Evolutionary conservation across 2,888 invertebrate genomes (phyloP).

Genomic region (Xestobium rufovillosum): DNA sequence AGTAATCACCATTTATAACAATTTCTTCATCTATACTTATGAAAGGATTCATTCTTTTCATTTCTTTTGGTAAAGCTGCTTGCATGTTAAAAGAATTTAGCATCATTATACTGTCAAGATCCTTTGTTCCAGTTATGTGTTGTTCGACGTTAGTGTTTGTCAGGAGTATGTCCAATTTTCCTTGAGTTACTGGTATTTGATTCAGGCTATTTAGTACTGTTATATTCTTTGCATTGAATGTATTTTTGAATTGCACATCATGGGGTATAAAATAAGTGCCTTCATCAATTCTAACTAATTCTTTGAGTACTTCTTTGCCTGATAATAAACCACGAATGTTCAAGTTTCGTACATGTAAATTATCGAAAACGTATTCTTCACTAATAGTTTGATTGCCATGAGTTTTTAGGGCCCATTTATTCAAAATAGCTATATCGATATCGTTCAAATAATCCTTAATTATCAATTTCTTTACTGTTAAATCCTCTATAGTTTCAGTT

Average conservation of each 20-base stretch:
- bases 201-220: conserved; percentile 43
- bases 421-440: conserved; percentile 40
- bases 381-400: conserved; percentile 45
- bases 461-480: conserved; percentile 41
- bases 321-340: conserved; percentile 22
- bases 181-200: conserved; percentile 41
- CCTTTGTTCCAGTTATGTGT: conserved; percentile 42
- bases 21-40: conserved; percentile 42
- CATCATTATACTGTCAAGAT: conserved; percentile 42
- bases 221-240: conserved; percentile 39
- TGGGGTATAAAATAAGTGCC: conserved; percentile 42
- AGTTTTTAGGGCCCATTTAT: conserved; percentile 44
- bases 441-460: conserved; percentile 47
- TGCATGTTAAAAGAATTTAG: conserved; percentile 42
- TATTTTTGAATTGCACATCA: conserved; percentile 42
- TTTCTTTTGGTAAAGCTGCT: conserved; percentile 43
- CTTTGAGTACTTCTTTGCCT: conserved; percentile 27
- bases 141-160: conserved; percentile 40
- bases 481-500: conserved; percentile 22
- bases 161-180: conserved; percentile 43
- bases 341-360: conserved; percentile 35
- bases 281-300: conserved; percentile 39
- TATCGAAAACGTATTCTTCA: conserved; percentile 34
- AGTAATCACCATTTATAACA: conserved; percentile 39
- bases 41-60: conserved; percentile 43